Evolutionary conservation across 2,888 invertebrate genomes (phyloP).

Genomic region (Hypsopygia costalis): DNA sequence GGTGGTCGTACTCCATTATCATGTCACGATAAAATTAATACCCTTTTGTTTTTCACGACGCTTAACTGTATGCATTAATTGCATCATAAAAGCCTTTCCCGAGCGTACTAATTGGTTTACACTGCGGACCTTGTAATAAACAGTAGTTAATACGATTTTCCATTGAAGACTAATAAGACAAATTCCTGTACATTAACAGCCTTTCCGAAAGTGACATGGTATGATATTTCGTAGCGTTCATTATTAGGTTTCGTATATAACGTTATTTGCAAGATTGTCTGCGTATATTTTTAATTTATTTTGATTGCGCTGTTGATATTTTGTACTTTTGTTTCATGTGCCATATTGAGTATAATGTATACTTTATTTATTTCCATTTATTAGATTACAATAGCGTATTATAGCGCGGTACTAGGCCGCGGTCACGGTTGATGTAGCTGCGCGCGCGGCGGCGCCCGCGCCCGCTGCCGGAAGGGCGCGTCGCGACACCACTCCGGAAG

Average conservation of each 20-base stretch:
- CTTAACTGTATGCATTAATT: constrained; percentile 53
- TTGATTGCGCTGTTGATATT: too few relatives aligned
- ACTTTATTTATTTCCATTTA: constrained; percentile 55
- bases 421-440: constrained; percentile 62
- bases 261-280: too few relatives aligned
- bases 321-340: too few relatives aligned
- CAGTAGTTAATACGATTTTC: constrained; percentile 33
- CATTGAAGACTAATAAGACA: constrained; percentile 28
- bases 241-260: too few relatives aligned
- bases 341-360: too few relatives aligned
- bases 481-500: constrained; percentile 59
- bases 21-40: constrained; percentile 62
- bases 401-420: constrained; percentile 38
- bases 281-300: too few relatives aligned
- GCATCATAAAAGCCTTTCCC: constrained; percentile 55
- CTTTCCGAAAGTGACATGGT: not conserved
- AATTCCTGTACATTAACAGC: not conserved
- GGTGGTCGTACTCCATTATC: constrained; percentile 54
- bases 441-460: constrained; percentile 21
- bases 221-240: too few relatives aligned
- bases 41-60: constrained; percentile 54
- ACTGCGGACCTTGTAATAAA: constrained; percentile 37
- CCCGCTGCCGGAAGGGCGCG: constrained; percentile 75
- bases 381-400: constrained; percentile 61
- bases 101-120: constrained; percentile 51